These are phyloP conservation scores for Morus bassanus DNA, from an alignment of 2,797 vertebrate species.

Conservation along the genomic window DNA sequence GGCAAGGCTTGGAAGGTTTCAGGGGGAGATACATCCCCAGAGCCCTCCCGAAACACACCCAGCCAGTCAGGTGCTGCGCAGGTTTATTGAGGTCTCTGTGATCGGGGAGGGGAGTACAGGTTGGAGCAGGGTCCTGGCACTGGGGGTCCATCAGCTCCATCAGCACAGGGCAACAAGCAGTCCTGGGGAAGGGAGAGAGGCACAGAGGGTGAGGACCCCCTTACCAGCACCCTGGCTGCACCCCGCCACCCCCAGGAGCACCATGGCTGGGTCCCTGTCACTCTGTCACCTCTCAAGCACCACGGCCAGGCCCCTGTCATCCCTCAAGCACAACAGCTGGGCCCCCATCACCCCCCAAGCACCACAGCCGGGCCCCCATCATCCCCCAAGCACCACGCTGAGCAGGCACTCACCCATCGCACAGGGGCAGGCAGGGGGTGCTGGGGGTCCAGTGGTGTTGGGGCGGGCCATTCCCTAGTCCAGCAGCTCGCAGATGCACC, in stretches of 20 bases:
- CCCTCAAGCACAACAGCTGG: too few relatives aligned
- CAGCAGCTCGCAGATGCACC: slow-evolving; percentile 90
- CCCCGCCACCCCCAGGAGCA: not conserved
- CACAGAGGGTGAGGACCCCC: not conserved
- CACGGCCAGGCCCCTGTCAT: too few relatives aligned
- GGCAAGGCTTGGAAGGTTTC: not conserved
- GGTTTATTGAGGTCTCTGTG: slow-evolving; percentile 22
- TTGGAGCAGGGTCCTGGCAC: not conserved
- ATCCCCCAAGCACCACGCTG: accelerated
- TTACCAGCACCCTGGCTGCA: not conserved
- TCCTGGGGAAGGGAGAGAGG: not conserved
- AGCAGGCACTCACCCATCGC: not conserved
- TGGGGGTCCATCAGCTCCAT: not conserved
- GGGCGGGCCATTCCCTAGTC: slow-evolving; percentile 64
- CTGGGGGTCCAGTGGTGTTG: accelerated
- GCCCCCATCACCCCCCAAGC: too few relatives aligned
- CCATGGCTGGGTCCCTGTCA: too few relatives aligned
- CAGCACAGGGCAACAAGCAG: not conserved
- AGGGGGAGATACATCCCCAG: too few relatives aligned
- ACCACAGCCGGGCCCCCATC: too few relatives aligned
- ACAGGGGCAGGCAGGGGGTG: not conserved
- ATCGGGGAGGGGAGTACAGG: accelerated
- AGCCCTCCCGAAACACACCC: not conserved
- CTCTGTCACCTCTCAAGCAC: too few relatives aligned
- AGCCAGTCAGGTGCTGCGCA: not conserved